Conservation (phyloP, 2,888 invertebrate genomes). For the Gandaritis pyraliata region DNA sequence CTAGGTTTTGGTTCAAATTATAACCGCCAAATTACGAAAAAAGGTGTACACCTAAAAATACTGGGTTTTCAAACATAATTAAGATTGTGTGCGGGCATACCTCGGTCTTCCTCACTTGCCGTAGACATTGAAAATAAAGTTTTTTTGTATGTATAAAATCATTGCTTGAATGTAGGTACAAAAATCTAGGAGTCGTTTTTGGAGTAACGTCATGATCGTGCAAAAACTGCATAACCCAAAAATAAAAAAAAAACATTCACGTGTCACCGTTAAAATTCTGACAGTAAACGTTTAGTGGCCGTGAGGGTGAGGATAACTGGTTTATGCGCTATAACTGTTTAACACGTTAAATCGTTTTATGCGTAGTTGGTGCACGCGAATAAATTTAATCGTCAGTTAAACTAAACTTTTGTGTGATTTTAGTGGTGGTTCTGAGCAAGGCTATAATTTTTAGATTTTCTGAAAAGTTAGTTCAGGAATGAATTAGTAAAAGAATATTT, state of each 20-base stretch:
- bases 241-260: conserved; percentile 56
- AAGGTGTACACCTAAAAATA: too few relatives aligned
- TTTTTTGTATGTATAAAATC: too few relatives aligned
- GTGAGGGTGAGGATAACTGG: conserved; percentile 62
- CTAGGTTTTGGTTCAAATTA: too few relatives aligned
- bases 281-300: conserved; percentile 64
- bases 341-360: conserved; percentile 60
- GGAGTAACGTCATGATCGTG: too few relatives aligned
- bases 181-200: too few relatives aligned
- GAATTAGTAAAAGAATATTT: neutral
- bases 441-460: conserved; percentile 9
- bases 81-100: too few relatives aligned
- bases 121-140: too few relatives aligned
- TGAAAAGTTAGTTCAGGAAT: neutral
- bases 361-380: conserved; percentile 62
- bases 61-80: too few relatives aligned
- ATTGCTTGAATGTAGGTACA: too few relatives aligned
- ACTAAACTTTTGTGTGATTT: conserved; percentile 45
- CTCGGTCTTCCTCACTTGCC: too few relatives aligned
- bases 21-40: too few relatives aligned
- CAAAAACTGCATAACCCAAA: conserved; percentile 30
- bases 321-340: conserved; percentile 70
- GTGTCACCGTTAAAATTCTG: conserved; percentile 62
- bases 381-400: conserved; percentile 61
- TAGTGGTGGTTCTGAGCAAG: conserved; percentile 24